phyloP scores from a whole-genome alignment of 2,797 vertebrate species.

The Nyctibius grandis region DNA sequence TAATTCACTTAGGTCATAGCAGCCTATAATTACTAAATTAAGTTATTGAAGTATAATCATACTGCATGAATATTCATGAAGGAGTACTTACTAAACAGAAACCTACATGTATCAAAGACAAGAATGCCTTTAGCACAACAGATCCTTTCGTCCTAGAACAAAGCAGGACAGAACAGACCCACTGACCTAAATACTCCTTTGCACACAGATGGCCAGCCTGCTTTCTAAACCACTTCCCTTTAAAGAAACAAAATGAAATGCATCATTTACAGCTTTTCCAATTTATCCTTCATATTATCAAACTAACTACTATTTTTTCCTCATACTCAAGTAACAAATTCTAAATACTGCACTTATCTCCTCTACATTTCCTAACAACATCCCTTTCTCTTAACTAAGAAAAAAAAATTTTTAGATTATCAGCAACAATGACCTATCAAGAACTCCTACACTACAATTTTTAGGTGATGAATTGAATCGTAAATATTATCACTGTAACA shows the following conservation, averaged over 20 bases:
- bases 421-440: not conserved
- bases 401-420: not conserved
- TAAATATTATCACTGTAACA: not conserved
- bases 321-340: not conserved
- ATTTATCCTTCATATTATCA: not conserved
- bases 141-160: not conserved
- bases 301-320: not conserved
- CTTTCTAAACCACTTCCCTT: not conserved
- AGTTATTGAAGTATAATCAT: not conserved
- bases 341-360: not conserved
- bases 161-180: slow-evolving; percentile 51
- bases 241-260: not conserved
- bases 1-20: not conserved
- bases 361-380: not conserved
- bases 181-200: slow-evolving; percentile 63
- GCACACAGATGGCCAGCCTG: slow-evolving; percentile 43
- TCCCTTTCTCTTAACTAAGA: not conserved
- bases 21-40: not conserved
- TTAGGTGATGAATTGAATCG: not conserved
- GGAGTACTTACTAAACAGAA: not conserved
- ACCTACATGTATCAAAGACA: not conserved
- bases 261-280: not conserved
- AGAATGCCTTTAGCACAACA: slow-evolving; percentile 11
- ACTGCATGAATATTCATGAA: not conserved
- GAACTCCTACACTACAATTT: not conserved